These are phyloP conservation scores for Cirrhinus mrigala DNA, from an alignment of 2,797 vertebrate species.

Conservation along the genomic window DNA sequence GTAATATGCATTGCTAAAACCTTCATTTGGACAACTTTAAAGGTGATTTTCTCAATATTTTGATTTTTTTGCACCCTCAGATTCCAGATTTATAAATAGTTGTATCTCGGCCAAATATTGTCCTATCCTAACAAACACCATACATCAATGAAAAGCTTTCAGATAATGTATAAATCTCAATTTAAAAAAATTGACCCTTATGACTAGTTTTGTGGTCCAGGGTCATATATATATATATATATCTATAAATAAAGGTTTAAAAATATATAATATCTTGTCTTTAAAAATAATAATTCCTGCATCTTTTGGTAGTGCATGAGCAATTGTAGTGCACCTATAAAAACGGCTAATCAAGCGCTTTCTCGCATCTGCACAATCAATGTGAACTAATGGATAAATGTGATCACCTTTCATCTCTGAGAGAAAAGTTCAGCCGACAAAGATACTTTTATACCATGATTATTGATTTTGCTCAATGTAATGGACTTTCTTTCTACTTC, in stretches of 20 bases:
- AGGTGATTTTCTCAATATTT: too few species aligned
- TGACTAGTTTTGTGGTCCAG: too few species aligned
- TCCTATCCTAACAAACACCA: too few species aligned
- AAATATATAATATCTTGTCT: not conserved
- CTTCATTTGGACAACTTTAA: too few species aligned
- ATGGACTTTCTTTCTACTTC: conserved; percentile 41
- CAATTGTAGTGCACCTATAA: conserved; percentile 15
- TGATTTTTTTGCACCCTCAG: too few species aligned
- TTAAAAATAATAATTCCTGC: not conserved
- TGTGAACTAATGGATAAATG: conserved; percentile 50
- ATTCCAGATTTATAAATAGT: too few species aligned
- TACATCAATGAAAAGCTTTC: too few species aligned
- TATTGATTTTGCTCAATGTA: conserved; percentile 46
- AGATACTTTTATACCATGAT: conserved; percentile 47
- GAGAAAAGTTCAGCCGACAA: conserved; percentile 36
- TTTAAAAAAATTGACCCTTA: too few species aligned
- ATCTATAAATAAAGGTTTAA: not conserved
- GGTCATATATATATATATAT: too few species aligned
- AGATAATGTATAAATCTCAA: too few species aligned
- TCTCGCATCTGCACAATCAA: conserved; percentile 37
- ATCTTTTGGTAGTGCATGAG: not conserved
- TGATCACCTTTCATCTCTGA: conserved; percentile 46
- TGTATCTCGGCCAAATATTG: too few species aligned
- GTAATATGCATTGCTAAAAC: too few species aligned
- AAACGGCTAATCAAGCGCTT: conserved; percentile 29